Base-by-base conservation (phyloP, 2,888 invertebrate genomes). In the Eilema depressum region DNA sequence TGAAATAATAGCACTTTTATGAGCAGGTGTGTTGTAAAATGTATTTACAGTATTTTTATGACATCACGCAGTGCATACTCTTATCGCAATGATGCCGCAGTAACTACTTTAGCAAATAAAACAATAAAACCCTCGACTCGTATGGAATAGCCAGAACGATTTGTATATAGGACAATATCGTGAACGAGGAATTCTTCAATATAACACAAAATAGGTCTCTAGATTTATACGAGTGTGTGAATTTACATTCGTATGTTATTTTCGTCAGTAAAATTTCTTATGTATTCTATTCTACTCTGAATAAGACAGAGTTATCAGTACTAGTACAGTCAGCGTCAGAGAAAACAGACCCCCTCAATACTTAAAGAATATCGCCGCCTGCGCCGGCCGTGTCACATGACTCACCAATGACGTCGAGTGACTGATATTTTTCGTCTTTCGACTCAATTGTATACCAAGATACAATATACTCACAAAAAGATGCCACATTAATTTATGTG, bases 21-120 rank as follows among this genome's bases (percentile, higher is more conserved):
- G n/a, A n/a, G 53, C n/a, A 53, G 53, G 2, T 53, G n/a, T 53
- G 10, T n/a, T 53, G n/a, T 59, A 25, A 59, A 25, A 25, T 59
- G 26, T 59, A 59, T 59, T 57, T 25, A 12, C 12, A 11, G 56
- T 23, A 8, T 53, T 64, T 28, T 64, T 28, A 28, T n/a, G 14
- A 53, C 30, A 56, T 56, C 8, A n/a, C 53, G 23, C 53, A n/a
- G 26, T 64, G 47, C 28, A 63, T 56, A 11, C 25, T 33, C 17
- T 33, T 37, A 63, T 63, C 23, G 23, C 33, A 25, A 23, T 23
- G 33, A 41, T 25, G 14, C 11, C 64, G 53, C 68, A 69, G 75
- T 60, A 81, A 68, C 79, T 85, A 75, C 82, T 82, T 83, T 86
- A 84, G 82, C 85, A 88, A 86, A 88, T 85, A 84, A 84, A 83